Percentiles rank a stretch among this genome's conserved stretches.
These are phyloP conservation scores for Spodoptera frugiperda DNA, from an alignment of 1,140 invertebrate species.

Conservation along the genomic window DNA sequence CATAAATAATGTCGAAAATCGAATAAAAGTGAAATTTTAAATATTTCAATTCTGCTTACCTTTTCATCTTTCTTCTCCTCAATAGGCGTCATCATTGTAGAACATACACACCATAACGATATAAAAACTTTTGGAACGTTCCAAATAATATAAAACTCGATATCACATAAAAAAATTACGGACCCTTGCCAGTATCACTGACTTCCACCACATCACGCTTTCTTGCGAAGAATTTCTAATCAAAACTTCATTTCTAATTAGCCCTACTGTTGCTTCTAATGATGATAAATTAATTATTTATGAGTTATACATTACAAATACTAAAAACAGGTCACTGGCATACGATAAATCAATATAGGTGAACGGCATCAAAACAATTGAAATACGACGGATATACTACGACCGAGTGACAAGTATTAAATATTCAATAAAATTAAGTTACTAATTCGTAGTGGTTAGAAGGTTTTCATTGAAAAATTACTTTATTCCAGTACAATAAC, in stretches of 20 bases:
- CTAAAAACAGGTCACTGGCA: conserved; percentile 81
- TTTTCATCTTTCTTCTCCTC: conserved; percentile 85
- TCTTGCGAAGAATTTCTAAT: conserved; percentile 44
- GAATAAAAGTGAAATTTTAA: background rate
- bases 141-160: conserved; percentile 14
- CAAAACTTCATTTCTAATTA: conserved; percentile 53
- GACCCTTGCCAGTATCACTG: background rate
- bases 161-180: conserved; percentile 20
- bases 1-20: background rate
- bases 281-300: conserved; percentile 79
- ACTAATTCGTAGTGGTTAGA: background rate
- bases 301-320: conserved; percentile 74
- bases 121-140: conserved; percentile 53
- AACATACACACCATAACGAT: conserved; percentile 77
- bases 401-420: background rate
- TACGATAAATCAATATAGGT: conserved; percentile 84
- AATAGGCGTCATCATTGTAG: conserved; percentile 83
- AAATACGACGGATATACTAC: conserved; percentile 31
- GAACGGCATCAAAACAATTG: conserved; percentile 80
- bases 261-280: conserved; percentile 49
- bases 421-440: background rate
- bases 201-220: conserved; percentile 21
- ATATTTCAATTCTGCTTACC: conserved; percentile 55
- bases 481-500: conserved; percentile 39
- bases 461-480: conserved; percentile 29